Base-by-base conservation (phyloP, 2,113 vertebrate species). In the Gambusia affinis region DNA sequence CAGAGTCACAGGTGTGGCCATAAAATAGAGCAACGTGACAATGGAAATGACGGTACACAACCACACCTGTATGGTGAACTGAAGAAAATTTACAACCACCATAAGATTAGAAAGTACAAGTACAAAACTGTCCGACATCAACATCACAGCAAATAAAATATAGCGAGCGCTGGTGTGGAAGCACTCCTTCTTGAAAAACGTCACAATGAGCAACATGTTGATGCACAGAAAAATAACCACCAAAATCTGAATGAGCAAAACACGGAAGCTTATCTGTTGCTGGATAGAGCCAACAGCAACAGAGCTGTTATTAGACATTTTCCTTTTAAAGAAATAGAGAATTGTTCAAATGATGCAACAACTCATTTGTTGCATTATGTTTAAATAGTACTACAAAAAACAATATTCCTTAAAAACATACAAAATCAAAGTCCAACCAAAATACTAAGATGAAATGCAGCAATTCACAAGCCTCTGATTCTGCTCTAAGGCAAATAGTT, bases 161-260 rank as follows among this genome's bases (percentile, higher is more conserved):
- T 94, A 92, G 0, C 92, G 89, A 5, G 69, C 12, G 0, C 74
- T 85, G 35, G 74, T 81, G 37, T 81, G 62, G 62, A 92, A 92
- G 11, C 0, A 54, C 0, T 76, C 71, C 60, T 77, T 91, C 24
- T 47, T 78, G 37, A 88, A 85, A 75, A 89, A 88, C 1, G 84
- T 89, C 1, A 62, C 14, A 3, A 92, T 81, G 4, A 89, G 85
- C 4, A 86, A 67, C 8, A 35, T 4, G 47, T 90, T 84, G 14
- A 88, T 39, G 11, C 61, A 78, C 11, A 88, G 31, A 35, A 84
- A 91, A 3, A 85, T 6, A 4, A 35, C 17, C 11, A 86, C 64
- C 12, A 90, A 22, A 3, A 90, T 0, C 79, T 90, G 85, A 1
- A 88, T 69, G 0, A 76, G 2, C n/a, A 89, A 31, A 1, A 79